Evolutionary conservation across 2,888 invertebrate species (phyloP).

Genomic region (Thymelicus lineola): DNA sequence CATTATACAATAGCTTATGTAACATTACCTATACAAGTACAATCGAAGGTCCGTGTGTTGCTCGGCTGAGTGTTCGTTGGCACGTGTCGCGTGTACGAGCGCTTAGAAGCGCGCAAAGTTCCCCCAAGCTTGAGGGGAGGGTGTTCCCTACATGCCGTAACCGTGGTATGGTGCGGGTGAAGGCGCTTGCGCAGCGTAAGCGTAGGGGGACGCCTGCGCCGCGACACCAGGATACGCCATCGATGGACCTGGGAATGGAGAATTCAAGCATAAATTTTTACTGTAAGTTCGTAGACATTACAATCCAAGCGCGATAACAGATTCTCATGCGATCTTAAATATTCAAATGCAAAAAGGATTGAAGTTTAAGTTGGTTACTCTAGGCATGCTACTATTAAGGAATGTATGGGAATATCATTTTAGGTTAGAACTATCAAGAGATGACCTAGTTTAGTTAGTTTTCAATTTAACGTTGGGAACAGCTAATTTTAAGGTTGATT

Average conservation of each 20-base stretch:
- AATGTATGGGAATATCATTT: too few species aligned
- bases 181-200: conserved; percentile 82
- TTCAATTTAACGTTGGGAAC: too few species aligned
- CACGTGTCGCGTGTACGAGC: conserved; percentile 29
- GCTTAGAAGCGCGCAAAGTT: conserved; percentile 54
- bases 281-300: background rate
- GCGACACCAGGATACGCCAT: conserved; percentile 79
- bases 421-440: too few species aligned
- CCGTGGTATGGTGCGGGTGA: conserved; percentile 84
- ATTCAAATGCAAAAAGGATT: too few species aligned
- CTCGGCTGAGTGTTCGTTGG: conserved; percentile 13
- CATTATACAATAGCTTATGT: background rate
- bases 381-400: too few species aligned
- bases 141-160: conserved; percentile 80
- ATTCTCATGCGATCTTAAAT: too few species aligned
- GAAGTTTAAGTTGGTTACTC: too few species aligned
- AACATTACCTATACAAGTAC: background rate
- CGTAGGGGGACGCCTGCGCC: conserved; percentile 77
- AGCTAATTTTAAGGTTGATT: too few species aligned
- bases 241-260: conserved; percentile 67
- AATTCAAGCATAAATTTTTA: background rate
- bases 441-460: too few species aligned
- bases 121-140: conserved; percentile 51
- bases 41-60: conserved; percentile 1
- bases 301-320: too few species aligned